A percentile compares a stretch with the other conserved stretches of the same genome.
Conservation (phyloP, 1,140 invertebrate genomes). For the Lepidotrigona ventralis region DNA sequence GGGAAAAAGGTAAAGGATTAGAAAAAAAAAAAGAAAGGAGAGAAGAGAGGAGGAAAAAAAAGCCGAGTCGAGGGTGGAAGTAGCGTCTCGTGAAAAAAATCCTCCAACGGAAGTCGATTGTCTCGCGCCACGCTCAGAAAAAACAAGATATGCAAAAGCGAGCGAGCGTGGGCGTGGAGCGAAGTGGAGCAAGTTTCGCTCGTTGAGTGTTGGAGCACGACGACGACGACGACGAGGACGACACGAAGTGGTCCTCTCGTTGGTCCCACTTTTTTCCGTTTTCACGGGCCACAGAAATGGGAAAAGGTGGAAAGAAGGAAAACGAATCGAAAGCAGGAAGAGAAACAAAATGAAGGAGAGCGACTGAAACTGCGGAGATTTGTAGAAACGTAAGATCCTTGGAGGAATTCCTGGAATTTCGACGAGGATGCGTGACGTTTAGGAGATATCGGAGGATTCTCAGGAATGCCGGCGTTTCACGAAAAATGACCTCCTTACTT, state of each 20-base stretch:
- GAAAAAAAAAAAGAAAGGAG: not conserved
- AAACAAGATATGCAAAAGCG: conserved; percentile 26
- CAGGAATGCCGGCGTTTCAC: too few relatives aligned
- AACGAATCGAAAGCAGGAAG: too few relatives aligned
- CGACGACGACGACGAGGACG: conserved; percentile 11
- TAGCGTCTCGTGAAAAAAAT: conserved; percentile 3
- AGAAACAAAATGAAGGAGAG: not conserved
- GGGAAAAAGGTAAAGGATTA: not conserved
- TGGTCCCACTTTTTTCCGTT: not conserved
- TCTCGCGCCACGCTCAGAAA: conserved; percentile 3
- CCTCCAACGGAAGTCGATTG: conserved; percentile 32
- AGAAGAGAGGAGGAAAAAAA: not conserved
- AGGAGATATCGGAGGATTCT: too few relatives aligned
- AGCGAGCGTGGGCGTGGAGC: not conserved
- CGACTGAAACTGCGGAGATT: not conserved
- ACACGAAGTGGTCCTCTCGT: conserved; percentile 11
- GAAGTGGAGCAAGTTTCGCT: conserved; percentile 32
- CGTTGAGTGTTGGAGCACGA: conserved; percentile 18
- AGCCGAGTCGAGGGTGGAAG: not conserved
- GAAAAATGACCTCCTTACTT: too few relatives aligned
- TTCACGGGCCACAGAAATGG: not conserved
- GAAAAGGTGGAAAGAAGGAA: not conserved
- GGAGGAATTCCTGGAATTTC: too few relatives aligned
- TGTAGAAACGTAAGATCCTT: too few relatives aligned
- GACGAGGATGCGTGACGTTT: too few relatives aligned